Evolutionary conservation across 2,797 vertebrate genomes (phyloP).

Genomic region (Cossypha caffra): DNA sequence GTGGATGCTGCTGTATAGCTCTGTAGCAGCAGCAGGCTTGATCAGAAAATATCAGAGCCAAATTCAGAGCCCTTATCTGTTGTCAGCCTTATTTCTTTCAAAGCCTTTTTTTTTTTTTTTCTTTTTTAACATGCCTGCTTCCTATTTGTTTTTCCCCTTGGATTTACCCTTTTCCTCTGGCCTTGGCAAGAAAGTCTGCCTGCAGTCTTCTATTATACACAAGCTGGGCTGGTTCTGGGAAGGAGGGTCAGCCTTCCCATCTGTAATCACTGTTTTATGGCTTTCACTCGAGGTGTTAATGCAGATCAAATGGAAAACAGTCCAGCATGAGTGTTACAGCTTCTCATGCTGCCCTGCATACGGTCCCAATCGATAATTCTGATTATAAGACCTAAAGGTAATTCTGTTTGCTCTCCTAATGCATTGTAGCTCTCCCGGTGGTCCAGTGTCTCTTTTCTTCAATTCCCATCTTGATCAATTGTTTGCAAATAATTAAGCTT

Average conservation of each 20-base stretch:
- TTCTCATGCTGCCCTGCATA: conserved; percentile 29
- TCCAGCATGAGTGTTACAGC: conserved; percentile 69
- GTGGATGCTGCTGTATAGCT: not conserved
- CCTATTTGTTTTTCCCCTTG: not conserved
- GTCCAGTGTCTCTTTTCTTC: conserved; percentile 76
- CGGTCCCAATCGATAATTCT: conserved; percentile 77
- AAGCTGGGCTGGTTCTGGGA: conserved; percentile 64
- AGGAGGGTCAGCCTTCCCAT: conserved; percentile 72
- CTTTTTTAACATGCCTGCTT: not conserved
- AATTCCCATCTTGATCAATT: conserved; percentile 85
- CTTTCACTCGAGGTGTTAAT: conserved; percentile 83
- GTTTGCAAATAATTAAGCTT: conserved; percentile 89
- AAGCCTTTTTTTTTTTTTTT: not conserved
- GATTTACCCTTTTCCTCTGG: not conserved
- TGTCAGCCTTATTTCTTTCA: not conserved
- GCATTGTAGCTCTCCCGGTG: conserved; percentile 77
- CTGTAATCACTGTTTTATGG: conserved; percentile 80
- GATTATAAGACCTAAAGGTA: conserved; percentile 80
- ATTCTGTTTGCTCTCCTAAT: conserved; percentile 85
- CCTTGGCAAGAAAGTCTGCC: not conserved
- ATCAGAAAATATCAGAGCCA: not conserved
- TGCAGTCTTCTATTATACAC: not conserved
- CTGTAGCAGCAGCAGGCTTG: not conserved
- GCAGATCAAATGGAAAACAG: conserved; percentile 84
- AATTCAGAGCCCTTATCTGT: not conserved